Evolutionary conservation across 2,888 invertebrate genomes (phyloP).

Genomic region (Agrochola circellaris): DNA sequence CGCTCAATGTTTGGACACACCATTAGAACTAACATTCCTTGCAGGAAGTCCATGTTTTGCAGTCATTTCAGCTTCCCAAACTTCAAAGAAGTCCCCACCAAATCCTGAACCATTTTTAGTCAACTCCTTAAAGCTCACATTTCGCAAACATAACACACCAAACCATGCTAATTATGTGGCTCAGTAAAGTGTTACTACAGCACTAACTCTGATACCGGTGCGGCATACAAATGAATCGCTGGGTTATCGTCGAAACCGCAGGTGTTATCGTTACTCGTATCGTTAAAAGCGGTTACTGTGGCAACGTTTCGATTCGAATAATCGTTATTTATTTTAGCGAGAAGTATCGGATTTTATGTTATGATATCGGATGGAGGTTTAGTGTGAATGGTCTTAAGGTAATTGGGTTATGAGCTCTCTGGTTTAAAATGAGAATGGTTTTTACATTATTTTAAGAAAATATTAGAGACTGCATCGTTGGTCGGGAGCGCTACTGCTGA

Average conservation of each 20-base stretch:
- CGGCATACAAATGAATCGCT: constrained; percentile 67
- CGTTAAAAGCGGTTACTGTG: constrained; percentile 70
- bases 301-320: constrained; percentile 69
- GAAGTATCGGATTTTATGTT: constrained; percentile 55
- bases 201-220: constrained; percentile 59
- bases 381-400: constrained; percentile 34
- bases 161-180: constrained; percentile 65
- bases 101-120: background rate
- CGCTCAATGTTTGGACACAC: too few species aligned
- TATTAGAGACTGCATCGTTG: background rate
- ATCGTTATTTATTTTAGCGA: constrained; percentile 72
- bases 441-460: constrained; percentile 13
- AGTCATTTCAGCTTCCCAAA: background rate
- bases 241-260: constrained; percentile 71
- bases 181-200: constrained; percentile 67
- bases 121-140: constrained; percentile 28
- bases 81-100: background rate
- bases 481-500: background rate
- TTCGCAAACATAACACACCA: constrained; percentile 52
- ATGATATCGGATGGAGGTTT: constrained; percentile 38
- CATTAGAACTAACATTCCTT: background rate
- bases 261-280: constrained; percentile 72
- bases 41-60: background rate
- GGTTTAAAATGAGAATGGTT: constrained; percentile 22
- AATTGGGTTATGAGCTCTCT: constrained; percentile 31